Evolutionary conservation across 1,140 invertebrate genomes (phyloP), one percentile per base, ranked within the genome.

Genomic region (Cotesia chilonis): DNA sequence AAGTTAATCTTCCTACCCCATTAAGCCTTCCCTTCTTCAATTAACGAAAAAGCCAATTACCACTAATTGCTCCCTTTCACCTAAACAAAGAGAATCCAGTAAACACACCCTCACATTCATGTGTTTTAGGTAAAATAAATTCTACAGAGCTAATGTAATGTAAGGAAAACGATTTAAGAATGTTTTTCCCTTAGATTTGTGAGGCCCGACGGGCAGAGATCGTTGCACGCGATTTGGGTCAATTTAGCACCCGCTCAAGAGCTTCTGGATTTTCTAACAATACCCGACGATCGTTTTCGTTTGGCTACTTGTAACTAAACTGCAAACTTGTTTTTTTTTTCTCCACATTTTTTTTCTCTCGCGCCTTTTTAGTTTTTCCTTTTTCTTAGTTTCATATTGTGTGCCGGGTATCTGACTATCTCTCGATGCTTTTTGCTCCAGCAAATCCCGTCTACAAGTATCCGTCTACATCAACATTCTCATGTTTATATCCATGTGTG

Each of bases 231-330:
- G 79, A 82, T 83, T 84, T 79, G 75, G 75, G 70, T 81, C 80
- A 82, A 83, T 83, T 83, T 82, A 78, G 78, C 81, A 81, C 74
- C 76, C 82, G 82, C 79, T 85, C 84, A 82, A 84, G 76, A 84
- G 82, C 82, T 81, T 70, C 68, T 20, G 73, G 76, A 71, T 72
- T 74, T 73, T 61, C 5, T 47, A 74, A 70, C 61, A 65, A 69
- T 59, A 66, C 51, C 64, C n/a, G 70, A 59, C 73, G 75, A 59
- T 72, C 72, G 60, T 65, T 65, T 75, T 66, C 74, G 69, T 74
- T 77, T 28, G 55, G 57, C 41, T 47, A 10, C 73, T 65, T 28
- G 28, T 28, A 28, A 28, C 28, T 28, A 28, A 28, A 57, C 74
- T 73, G 41, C 60, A 55, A 59, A 59, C 68, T 73, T 38, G 20